phyloP scores from a whole-genome alignment of 2,797 vertebrate genomes.

The Chrosomus eos region DNA sequence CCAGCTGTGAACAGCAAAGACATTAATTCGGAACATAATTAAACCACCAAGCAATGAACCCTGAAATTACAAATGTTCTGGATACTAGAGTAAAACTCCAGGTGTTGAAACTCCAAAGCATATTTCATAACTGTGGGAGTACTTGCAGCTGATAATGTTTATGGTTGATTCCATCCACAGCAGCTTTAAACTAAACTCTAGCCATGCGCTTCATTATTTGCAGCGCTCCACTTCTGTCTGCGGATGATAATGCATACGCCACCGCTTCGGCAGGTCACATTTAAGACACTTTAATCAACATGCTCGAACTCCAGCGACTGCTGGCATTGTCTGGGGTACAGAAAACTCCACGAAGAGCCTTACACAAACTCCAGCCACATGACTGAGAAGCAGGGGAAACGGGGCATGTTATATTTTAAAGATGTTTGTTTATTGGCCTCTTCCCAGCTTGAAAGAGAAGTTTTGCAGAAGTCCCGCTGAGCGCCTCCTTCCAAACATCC shows the following conservation, averaged over 20 bases:
- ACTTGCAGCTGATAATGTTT: slow-evolving; percentile 25
- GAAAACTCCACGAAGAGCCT: not conserved
- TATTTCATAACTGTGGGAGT: not conserved
- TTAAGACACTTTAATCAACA: slow-evolving; percentile 18
- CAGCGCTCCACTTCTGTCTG: slow-evolving; percentile 37
- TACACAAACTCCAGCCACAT: not conserved
- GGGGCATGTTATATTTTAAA: not conserved
- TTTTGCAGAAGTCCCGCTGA: slow-evolving; percentile 12
- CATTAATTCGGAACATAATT: not conserved
- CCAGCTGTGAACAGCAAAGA: not conserved
- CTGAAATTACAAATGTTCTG: not conserved
- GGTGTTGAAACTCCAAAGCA: slow-evolving; percentile 1
- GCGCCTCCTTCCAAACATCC: not conserved
- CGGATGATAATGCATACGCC: not conserved
- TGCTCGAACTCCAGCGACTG: not conserved
- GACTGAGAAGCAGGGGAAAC: not conserved
- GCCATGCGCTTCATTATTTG: slow-evolving; percentile 10
- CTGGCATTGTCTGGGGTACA: not conserved
- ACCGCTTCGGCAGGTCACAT: not conserved
- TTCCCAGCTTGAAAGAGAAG: slow-evolving; percentile 28
- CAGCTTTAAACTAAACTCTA: slow-evolving; percentile 24
- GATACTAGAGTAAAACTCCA: not conserved
- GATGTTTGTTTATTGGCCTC: slow-evolving; percentile 20
- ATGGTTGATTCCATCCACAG: slow-evolving; percentile 4
- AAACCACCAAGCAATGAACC: not conserved